Evolutionary conservation across 2,113 vertebrate genomes (phyloP), one percentile per base, ranked within the genome.

Genomic region (Agelaius phoeniceus): DNA sequence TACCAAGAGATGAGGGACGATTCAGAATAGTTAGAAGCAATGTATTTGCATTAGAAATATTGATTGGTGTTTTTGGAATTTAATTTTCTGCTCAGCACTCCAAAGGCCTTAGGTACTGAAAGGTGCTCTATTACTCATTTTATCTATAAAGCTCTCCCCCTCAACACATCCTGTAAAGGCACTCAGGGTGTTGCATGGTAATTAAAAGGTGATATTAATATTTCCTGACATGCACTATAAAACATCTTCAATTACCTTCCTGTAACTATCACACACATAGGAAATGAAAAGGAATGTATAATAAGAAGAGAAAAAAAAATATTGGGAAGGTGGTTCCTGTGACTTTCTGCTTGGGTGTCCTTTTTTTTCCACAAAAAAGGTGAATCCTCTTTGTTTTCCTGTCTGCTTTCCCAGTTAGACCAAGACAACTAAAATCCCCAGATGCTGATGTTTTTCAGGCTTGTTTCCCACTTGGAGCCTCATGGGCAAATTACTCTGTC

Each of bases 121-220:
- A 65, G 65, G 41, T 86, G 52, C 65, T 89, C 39, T 78, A 19
- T 78, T 80, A 78, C 22, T 96, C 63, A 48, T 81, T 71, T 88
- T 75, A 49, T 92, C 90, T 94, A 7, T 75, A 78, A 84, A 87
- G 87, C 57, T 88, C 52, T 75, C 44, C 75, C 51, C 79, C 57
- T 84, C 57, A 48, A 59, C 49, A 88, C 61, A 84, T 90, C 68
- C 85, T 78, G 79, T 71, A 81, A 80, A 91, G 90, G 83, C 73
- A 93, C 69, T 94, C 65, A 75, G 76, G 68, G 52, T 94, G 90
- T 77, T 75, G 44, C 41, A 37, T 28, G n/a, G 79, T 86, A 93
- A 95, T 96, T 96, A 93, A 95, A 96, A 93, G 48, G 82, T 90
- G 92, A 91, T 57, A 84, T 74, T 88, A 93, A 65, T 95, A 68